phyloP scores from a whole-genome alignment of 2,113 vertebrate species.

The Brachirus orientalis region DNA sequence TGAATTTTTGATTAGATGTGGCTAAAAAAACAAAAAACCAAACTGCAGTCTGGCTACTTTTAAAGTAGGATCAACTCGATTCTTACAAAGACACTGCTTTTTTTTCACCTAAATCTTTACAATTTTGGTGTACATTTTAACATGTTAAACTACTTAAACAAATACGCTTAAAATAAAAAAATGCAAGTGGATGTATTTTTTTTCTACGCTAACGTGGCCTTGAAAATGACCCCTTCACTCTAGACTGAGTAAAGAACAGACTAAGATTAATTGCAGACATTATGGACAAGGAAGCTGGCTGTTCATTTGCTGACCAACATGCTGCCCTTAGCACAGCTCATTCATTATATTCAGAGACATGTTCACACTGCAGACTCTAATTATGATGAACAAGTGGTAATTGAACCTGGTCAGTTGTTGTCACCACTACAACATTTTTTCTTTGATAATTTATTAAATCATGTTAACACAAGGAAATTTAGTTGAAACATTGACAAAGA shows the following conservation, averaged over 20 bases:
- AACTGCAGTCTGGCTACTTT: no score
- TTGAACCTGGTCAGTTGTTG: constrained; percentile 55
- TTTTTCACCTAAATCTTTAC: no score
- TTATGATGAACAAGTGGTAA: constrained; percentile 73
- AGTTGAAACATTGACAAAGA: constrained; percentile 4
- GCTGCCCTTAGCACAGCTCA: constrained; percentile 68
- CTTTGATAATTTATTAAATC: constrained; percentile 38
- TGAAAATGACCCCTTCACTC: constrained; percentile 58
- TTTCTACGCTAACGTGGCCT: constrained; percentile 29
- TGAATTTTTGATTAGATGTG: no score
- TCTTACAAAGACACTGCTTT: no score
- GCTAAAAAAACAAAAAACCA: no score
- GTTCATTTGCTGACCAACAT: constrained; percentile 79
- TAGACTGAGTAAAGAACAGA: constrained; percentile 44
- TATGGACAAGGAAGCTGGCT: constrained; percentile 61
- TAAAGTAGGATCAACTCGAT: no score
- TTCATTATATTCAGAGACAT: constrained; percentile 74
- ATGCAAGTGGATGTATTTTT: constrained; percentile 7
- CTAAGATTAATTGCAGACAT: constrained; percentile 66
- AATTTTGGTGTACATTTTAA: no score
- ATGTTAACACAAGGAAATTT: constrained; percentile 9
- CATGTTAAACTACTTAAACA: constrained; percentile 1
- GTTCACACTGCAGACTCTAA: constrained; percentile 58
- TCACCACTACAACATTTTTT: constrained; percentile 44
- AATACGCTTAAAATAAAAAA: not conserved